Conservation (phyloP, 1,140 invertebrate genomes). For the Drosophila auraria region DNA sequence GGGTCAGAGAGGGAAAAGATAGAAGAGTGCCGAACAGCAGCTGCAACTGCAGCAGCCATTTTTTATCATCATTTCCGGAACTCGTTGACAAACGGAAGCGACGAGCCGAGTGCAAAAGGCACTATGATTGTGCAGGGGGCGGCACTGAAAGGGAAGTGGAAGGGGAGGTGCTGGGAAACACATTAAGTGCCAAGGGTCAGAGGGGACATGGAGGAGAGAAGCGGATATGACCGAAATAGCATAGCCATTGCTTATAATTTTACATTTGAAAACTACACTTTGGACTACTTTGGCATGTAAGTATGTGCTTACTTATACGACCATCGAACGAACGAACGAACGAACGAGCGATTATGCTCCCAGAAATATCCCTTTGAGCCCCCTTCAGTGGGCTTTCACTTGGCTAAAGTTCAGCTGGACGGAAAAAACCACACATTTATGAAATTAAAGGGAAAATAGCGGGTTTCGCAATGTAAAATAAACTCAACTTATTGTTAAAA, state of each 20-base stretch:
- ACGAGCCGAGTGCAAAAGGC: constrained; percentile 68
- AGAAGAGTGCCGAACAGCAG: constrained; percentile 50
- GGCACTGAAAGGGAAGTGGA: background rate
- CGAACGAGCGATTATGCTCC: constrained; percentile 37
- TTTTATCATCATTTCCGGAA: constrained; percentile 83
- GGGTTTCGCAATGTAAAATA: no score
- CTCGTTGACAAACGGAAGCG: constrained; percentile 82
- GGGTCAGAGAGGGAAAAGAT: constrained; percentile 16
- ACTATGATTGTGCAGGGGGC: constrained; percentile 30
- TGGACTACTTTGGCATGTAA: constrained; percentile 64
- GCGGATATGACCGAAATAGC: constrained; percentile 78
- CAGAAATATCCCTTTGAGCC: constrained; percentile 7
- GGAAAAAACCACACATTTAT: background rate
- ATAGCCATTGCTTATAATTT: constrained; percentile 76
- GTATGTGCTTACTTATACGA: constrained; percentile 53
- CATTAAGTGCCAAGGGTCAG: constrained; percentile 23
- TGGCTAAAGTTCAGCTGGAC: background rate
- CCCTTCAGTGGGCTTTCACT: constrained; percentile 1
- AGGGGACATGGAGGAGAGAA: background rate
- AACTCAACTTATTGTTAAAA: no score
- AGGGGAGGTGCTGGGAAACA: constrained; percentile 7
- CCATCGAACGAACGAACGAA: constrained; percentile 35
- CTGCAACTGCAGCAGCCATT: constrained; percentile 69
- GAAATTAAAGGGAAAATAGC: background rate
- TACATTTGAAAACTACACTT: constrained; percentile 70